phyloP scores from a whole-genome alignment of 2,113 vertebrate genomes.

The Pogonocichla stellata region DNA sequence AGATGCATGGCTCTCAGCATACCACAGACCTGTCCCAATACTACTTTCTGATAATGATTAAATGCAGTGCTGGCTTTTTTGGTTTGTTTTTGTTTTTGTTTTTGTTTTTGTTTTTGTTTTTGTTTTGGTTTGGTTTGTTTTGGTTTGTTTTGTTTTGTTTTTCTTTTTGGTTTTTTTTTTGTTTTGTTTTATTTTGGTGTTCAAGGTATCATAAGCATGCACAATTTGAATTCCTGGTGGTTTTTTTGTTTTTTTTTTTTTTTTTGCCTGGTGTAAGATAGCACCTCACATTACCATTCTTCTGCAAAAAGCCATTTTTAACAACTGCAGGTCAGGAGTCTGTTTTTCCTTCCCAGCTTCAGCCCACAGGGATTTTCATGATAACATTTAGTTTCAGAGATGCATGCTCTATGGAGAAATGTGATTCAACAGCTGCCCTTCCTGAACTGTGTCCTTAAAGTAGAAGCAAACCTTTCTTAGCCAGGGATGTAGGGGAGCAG shows the following conservation, averaged over 20 bases:
- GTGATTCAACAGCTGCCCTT: constrained; percentile 47
- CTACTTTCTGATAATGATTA: background rate
- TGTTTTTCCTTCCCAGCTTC: constrained; percentile 31
- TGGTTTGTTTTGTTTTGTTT: no score
- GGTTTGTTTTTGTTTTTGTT: no score
- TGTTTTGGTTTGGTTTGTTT: background rate
- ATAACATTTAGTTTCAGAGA: constrained; percentile 50
- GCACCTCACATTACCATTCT: background rate
- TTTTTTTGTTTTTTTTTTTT: background rate
- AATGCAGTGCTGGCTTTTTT: background rate
- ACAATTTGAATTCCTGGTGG: background rate
- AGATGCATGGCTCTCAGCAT: background rate
- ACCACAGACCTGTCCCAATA: background rate
- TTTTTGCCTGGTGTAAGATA: background rate
- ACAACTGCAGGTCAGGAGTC: constrained; percentile 47
- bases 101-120: no score
- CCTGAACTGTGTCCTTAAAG: constrained; percentile 38
- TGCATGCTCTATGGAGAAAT: background rate
- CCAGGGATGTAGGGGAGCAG: background rate
- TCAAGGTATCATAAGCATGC: background rate
- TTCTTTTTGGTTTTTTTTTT: no score
- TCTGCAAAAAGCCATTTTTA: constrained; percentile 55
- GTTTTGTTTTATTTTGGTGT: background rate
- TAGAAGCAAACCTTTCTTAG: background rate
- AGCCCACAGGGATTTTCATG: constrained; percentile 50